phyloP scores from a whole-genome alignment of 2,797 vertebrate genomes.

The Bovichtus diacanthus region DNA sequence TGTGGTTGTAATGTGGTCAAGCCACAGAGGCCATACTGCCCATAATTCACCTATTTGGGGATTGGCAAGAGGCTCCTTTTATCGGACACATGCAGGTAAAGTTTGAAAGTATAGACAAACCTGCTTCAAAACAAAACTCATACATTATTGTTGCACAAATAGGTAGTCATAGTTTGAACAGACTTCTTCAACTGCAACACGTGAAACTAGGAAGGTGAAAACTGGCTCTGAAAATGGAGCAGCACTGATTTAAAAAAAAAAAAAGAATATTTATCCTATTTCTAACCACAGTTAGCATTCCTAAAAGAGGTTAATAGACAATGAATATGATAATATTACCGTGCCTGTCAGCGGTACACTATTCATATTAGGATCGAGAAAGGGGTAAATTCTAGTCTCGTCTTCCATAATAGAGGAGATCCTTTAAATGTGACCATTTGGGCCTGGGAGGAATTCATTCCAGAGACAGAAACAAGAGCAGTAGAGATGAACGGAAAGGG shows the following conservation, averaged over 20 bases:
- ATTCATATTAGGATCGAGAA: conserved; percentile 29
- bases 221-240: neutral
- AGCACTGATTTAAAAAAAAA: neutral
- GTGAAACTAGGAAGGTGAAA: neutral
- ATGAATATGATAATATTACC: conserved; percentile 17
- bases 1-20: neutral
- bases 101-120: neutral
- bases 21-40: neutral
- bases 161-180: neutral
- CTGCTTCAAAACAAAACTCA: neutral
- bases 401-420: conserved; percentile 46
- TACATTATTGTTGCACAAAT: neutral
- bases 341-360: conserved; percentile 5
- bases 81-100: neutral
- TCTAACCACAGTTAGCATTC: conserved; percentile 1
- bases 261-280: neutral
- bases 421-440: conserved; percentile 50
- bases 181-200: neutral
- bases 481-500: conserved; percentile 27
- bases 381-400: conserved; percentile 9
- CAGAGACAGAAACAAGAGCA: conserved; percentile 41
- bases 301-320: conserved; percentile 2
- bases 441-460: conserved; percentile 46
- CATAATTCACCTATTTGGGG: neutral
- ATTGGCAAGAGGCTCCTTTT: neutral